A percentile compares a stretch with the other conserved stretches of the same genome.
Conservation (phyloP, 2,113 vertebrate genomes). For the Mandrillus leucophaeus region DNA sequence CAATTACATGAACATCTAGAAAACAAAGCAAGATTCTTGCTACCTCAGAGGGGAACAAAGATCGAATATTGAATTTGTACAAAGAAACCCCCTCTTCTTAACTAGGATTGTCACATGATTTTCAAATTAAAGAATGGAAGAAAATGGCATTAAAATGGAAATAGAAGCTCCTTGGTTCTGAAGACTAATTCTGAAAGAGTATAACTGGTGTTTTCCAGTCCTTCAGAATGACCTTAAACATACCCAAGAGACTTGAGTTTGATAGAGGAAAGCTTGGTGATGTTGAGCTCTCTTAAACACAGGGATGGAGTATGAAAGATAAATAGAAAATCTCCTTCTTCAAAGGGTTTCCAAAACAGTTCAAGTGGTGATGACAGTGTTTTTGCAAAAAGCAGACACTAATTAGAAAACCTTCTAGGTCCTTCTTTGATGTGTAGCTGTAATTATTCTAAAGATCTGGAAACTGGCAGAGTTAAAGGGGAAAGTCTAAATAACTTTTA, state of each 20-base stretch:
- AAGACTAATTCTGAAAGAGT: neutral
- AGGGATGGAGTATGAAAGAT: neutral
- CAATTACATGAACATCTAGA: constrained; percentile 30
- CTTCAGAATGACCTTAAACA: neutral
- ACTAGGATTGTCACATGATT: neutral
- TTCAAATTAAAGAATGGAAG: neutral
- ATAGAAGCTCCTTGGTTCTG: neutral
- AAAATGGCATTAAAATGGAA: neutral
- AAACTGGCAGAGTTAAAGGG: neutral
- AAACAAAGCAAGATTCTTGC: constrained; percentile 9
- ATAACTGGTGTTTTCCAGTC: neutral
- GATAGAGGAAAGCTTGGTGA: neutral
- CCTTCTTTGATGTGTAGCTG: neutral
- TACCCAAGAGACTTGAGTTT: neutral
- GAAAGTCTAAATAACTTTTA: neutral
- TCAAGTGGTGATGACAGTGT: too few relatives aligned
- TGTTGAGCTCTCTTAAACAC: neutral
- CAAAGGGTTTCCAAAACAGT: neutral
- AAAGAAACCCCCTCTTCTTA: constrained; percentile 10
- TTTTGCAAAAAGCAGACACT: neutral
- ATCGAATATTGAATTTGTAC: constrained; percentile 1
- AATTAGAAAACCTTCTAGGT: neutral
- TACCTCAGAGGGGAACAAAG: constrained; percentile 5
- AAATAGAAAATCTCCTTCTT: neutral
- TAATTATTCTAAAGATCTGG: neutral